Evolutionary conservation across 2,797 vertebrate species (phyloP).

Genomic region (Neosilurus hyrtlii): DNA sequence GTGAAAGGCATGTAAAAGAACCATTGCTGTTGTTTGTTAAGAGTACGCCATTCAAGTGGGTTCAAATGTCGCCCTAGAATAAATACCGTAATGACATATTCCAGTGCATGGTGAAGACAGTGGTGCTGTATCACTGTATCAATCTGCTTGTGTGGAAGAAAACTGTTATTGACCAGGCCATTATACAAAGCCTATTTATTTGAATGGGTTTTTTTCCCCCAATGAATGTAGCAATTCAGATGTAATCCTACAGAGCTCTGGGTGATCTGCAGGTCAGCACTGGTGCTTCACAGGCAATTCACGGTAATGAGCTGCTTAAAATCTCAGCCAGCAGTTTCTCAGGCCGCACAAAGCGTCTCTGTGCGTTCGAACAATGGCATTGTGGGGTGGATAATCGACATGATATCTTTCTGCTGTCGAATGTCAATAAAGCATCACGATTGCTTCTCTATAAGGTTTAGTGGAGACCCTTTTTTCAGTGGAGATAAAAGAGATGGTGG

Average conservation of each 20-base stretch:
- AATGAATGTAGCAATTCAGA: constrained; percentile 3
- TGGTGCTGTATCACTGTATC: constrained; percentile 31
- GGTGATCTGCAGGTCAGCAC: constrained; percentile 37
- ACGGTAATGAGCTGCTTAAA: constrained; percentile 42
- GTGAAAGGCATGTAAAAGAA: too few relatives aligned
- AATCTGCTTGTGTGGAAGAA: constrained; percentile 41
- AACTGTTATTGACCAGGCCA: constrained; percentile 36
- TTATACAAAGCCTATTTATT: constrained; percentile 40
- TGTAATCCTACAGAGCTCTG: constrained; percentile 3
- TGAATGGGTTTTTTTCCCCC: constrained; percentile 12
- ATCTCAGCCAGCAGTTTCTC: constrained; percentile 29
- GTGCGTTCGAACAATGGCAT: background rate
- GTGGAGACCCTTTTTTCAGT: background rate
- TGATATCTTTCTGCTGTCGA: background rate
- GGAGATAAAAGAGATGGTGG: background rate
- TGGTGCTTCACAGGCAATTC: constrained; percentile 17
- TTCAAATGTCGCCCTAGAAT: too few relatives aligned
- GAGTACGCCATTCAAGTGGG: too few relatives aligned
- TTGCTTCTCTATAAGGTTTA: background rate
- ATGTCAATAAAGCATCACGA: background rate
- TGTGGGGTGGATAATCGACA: background rate
- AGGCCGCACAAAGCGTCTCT: constrained; percentile 1
- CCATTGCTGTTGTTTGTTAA: too few relatives aligned
- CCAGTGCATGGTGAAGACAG: background rate
- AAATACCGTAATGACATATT: background rate